Evolutionary conservation across 2,797 vertebrate genomes (phyloP).

Genomic region (Mallotus villosus): DNA sequence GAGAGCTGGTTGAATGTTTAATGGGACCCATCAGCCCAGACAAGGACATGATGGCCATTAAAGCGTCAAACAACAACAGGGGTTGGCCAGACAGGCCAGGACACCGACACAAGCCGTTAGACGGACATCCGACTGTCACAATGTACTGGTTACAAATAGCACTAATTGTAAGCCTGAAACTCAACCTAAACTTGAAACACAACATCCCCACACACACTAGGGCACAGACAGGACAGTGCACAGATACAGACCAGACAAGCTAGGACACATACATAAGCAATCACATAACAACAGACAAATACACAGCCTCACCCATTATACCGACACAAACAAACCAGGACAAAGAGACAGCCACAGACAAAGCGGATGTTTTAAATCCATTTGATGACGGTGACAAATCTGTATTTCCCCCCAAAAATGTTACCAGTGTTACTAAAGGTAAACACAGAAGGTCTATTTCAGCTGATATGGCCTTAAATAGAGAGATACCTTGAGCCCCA

Average conservation of each 20-base stretch:
- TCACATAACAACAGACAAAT: no score
- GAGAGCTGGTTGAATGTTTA: slow-evolving; percentile 60
- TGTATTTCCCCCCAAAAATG: no score
- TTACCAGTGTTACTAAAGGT: background rate
- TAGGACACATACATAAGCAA: no score
- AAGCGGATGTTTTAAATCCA: background rate
- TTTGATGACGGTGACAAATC: no score
- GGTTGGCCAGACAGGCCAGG: slow-evolving; percentile 21
- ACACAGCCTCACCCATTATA: background rate
- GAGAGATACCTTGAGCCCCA: slow-evolving; percentile 12
- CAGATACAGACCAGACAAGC: no score
- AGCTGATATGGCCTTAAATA: background rate
- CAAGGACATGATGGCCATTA: slow-evolving; percentile 43
- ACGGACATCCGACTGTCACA: no score
- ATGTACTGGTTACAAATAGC: no score
- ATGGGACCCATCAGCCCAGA: slow-evolving; percentile 62
- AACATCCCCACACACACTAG: no score
- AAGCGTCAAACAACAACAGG: slow-evolving; percentile 32
- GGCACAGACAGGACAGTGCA: no score
- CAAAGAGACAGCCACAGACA: background rate
- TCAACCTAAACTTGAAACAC: no score
- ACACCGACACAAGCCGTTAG: no score
- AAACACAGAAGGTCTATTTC: slow-evolving; percentile 21
- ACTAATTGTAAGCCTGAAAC: no score
- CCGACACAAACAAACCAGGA: background rate